These are phyloP conservation scores for Deilephila porcellus DNA, from an alignment of 2,888 invertebrate genomes.

Conservation along the genomic window DNA sequence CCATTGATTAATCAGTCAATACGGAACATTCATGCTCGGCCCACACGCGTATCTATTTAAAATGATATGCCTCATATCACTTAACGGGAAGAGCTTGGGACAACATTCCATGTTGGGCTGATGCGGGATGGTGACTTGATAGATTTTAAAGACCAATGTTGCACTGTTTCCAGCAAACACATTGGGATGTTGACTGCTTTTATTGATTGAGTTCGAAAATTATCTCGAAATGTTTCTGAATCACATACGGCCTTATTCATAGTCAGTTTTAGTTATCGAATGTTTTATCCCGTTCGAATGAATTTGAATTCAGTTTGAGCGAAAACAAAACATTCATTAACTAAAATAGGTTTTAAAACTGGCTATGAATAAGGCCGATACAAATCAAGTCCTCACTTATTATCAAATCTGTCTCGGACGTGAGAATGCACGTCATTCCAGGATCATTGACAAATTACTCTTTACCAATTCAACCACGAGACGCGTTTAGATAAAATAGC, in stretches of 20 bases:
- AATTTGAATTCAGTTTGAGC: no score
- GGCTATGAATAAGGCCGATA: no score
- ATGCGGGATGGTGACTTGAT: neutral
- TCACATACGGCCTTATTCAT: no score
- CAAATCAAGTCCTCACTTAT: neutral
- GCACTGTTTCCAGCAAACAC: neutral
- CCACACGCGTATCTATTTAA: neutral
- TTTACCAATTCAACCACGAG: conserved; percentile 2
- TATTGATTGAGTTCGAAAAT: neutral
- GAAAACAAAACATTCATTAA: no score
- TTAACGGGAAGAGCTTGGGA: neutral
- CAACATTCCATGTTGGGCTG: neutral
- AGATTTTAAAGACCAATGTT: neutral
- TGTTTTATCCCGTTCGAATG: no score
- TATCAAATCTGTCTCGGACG: neutral
- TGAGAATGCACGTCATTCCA: neutral
- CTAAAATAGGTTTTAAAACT: no score
- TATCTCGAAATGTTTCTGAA: no score
- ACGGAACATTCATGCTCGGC: neutral
- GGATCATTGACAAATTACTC: neutral
- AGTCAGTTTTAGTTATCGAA: no score
- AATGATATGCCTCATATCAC: neutral
- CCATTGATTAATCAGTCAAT: neutral
- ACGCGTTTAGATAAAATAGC: neutral
- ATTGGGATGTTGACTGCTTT: neutral